Evolutionary conservation across 2,888 invertebrate species (phyloP), one percentile per base, ranked within the genome.

Genomic region (Nysson spinosus): DNA sequence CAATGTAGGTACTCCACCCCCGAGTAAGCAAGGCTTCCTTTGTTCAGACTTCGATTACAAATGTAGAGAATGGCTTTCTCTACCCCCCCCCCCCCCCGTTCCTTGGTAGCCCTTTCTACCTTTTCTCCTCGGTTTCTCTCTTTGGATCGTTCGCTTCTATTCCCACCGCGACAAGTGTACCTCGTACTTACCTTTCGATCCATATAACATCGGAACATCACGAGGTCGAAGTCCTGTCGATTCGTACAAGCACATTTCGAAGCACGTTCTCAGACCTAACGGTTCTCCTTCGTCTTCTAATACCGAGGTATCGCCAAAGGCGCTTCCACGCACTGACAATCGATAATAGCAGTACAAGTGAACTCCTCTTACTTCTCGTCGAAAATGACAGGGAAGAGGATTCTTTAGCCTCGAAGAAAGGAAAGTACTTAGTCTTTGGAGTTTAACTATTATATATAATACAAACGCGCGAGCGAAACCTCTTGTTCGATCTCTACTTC

Each of bases 41-140:
- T 83, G 79, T 82, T 79, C 73, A 65, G 70, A 78, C 76, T 81
- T 80, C 70, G 70, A 80, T 83, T 81, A 80, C 78, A 78, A 80
- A 81, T 75, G 78, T 75, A 68, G 72, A 70, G 70, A 75, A 75
- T 69, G 72, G 72, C 65, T 75, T 73, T 64, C 69, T 55, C 69
- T 26, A 20, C 34, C 32, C 43, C 46, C 32, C 42, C 19, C 28
- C 30, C n/a, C 44, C 20, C 39, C 28, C 57, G 30, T 32, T 49
- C 40, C 9, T 30, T 39, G n/a, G n/a, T n/a, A 19, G 19, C 19
- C 35, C 49, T 43, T 50, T 43, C 54, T 57, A 47, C 24, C 40
- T 12, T 58, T 11, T 30, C 40, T 44, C 51, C 49, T 43, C 34
- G 39, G 44, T 3, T 40, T 51, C 54, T 37, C 50, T 54, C 22